A percentile compares a stretch with the other conserved stretches of the same genome.
phyloP scores from a whole-genome alignment of 2,797 vertebrate species.

The Poeciliopsis turneri region DNA sequence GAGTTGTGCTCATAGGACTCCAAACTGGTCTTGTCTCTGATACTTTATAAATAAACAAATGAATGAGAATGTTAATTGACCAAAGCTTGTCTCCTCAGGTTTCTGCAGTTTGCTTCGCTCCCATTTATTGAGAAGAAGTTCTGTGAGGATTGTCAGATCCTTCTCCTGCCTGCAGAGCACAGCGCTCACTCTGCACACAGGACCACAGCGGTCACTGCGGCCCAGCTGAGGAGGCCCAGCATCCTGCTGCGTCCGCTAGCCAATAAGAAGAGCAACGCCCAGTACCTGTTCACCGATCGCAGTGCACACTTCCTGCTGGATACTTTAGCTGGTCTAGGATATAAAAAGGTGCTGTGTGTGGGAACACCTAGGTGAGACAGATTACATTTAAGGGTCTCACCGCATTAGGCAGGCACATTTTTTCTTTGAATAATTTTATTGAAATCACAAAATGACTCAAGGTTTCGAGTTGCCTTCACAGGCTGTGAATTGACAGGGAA shows the following conservation, averaged over 20 bases:
- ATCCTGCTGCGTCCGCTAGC: conserved; percentile 85
- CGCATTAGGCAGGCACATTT: not conserved
- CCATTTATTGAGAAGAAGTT: conserved; percentile 83
- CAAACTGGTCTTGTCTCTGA: not conserved
- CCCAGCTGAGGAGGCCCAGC: conserved; percentile 86
- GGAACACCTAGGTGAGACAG: conserved; percentile 88
- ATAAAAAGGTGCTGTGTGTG: conserved; percentile 88
- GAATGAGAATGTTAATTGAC: not conserved
- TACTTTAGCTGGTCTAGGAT: conserved; percentile 82
- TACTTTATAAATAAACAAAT: not conserved
- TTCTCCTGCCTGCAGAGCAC: conserved; percentile 84
- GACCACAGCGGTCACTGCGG: conserved; percentile 64
- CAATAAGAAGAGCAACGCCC: conserved; percentile 96
- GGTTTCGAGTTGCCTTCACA: not conserved
- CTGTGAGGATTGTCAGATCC: conserved; percentile 88
- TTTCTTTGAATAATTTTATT: not conserved
- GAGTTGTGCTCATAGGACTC: not conserved
- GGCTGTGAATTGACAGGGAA: not conserved
- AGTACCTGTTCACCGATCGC: conserved; percentile 93
- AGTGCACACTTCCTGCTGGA: conserved; percentile 88
- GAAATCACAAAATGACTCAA: not conserved
- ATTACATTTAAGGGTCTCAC: not conserved
- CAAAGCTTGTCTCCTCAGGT: conserved; percentile 74
- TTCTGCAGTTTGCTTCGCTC: conserved; percentile 80
- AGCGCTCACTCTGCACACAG: conserved; percentile 78